A percentile compares a stretch with the other conserved stretches of the same genome.
These are phyloP conservation scores for zebrafish (Danio rerio) DNA, from an alignment of 2,113 vertebrate species.

Conservation along the genomic window DNA sequence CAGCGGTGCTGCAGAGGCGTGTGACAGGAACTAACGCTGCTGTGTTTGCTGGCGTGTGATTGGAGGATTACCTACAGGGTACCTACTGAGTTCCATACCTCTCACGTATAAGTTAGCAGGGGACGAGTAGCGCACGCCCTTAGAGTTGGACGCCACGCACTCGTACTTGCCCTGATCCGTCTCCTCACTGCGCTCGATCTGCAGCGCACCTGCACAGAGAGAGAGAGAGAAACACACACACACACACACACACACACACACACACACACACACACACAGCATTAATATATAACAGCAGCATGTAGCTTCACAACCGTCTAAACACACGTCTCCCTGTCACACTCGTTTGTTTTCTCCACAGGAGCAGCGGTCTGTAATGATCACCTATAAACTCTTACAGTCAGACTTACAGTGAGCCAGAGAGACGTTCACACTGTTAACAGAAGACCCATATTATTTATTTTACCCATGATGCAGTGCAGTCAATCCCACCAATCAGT, in stretches of 20 bases:
- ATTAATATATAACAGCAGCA: not conserved
- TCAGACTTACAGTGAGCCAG: not conserved
- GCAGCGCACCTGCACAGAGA: slow-evolving; percentile 86
- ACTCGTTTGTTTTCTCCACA: not conserved
- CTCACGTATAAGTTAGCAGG: slow-evolving; percentile 98
- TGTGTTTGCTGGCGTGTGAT: not conserved
- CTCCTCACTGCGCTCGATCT: slow-evolving; percentile 98
- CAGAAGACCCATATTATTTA: not conserved
- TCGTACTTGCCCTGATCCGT: slow-evolving; percentile 99
- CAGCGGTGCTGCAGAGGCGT: too few relatives aligned
- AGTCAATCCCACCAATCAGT: too few relatives aligned
- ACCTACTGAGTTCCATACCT: slow-evolving; percentile 87
- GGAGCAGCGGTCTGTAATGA: not conserved
- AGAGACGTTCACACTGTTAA: too few relatives aligned
- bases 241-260: not conserved
- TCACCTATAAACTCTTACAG: not conserved
- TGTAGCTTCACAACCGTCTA: too few relatives aligned
- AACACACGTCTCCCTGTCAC: too few relatives aligned
- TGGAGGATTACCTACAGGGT: slow-evolving; percentile 47
- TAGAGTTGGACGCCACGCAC: slow-evolving; percentile 95
- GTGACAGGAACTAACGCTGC: too few relatives aligned
- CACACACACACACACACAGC: not conserved
- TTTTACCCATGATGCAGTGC: not conserved
- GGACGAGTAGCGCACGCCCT: slow-evolving; percentile 95
- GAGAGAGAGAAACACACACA: not conserved